Evolutionary conservation across 2,113 vertebrate species (phyloP).

Genomic region (Corapipo altera): DNA sequence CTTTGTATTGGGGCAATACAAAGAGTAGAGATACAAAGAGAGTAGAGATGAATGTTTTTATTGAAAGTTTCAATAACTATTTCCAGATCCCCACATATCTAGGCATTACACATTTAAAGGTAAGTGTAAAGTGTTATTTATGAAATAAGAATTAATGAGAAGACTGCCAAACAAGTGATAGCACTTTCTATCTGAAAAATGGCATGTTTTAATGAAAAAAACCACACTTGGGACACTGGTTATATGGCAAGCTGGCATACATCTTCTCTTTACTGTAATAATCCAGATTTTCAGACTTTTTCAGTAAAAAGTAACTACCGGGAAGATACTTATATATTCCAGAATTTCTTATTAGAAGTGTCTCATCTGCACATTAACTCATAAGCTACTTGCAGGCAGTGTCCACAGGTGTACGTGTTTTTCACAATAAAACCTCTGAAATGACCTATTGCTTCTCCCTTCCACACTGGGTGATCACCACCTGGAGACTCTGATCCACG

Average conservation of each 20-base stretch:
- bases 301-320: background rate
- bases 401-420: background rate
- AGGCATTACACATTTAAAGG: background rate
- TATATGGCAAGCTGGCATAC: background rate
- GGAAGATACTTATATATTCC: background rate
- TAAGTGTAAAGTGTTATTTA: background rate
- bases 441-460: background rate
- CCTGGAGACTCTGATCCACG: background rate
- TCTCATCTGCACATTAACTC: background rate
- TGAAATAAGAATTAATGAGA: background rate
- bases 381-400: background rate
- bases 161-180: background rate
- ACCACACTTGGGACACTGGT: background rate
- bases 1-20: background rate
- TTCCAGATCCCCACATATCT: background rate
- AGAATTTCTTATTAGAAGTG: background rate
- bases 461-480: background rate
- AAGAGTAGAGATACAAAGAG: background rate
- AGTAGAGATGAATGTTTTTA: background rate
- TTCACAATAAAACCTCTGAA: background rate
- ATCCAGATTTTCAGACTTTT: background rate
- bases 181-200: background rate
- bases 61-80: background rate
- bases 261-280: background rate
- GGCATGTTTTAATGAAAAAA: background rate